Conservation (phyloP, 2,797 vertebrate species). For the Oreonectes daqikongensis region DNA sequence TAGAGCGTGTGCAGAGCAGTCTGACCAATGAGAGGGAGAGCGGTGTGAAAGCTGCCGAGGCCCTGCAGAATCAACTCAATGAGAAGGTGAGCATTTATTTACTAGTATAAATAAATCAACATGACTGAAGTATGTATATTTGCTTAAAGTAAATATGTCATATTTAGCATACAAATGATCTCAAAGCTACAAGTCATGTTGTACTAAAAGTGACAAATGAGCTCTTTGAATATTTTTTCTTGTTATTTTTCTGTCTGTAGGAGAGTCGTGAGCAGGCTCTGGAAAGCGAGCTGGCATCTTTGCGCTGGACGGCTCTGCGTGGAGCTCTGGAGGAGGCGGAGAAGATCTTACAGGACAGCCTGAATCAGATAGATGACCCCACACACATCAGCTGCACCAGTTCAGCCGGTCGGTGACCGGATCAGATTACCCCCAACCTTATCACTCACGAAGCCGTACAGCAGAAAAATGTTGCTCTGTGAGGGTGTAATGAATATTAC, state of each 20-base stretch:
- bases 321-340: conserved; percentile 78
- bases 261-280: conserved; percentile 76
- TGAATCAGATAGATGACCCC: conserved; percentile 85
- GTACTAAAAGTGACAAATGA: background rate
- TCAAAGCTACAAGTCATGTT: background rate
- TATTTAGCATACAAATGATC: background rate
- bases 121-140: too few species aligned
- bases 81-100: conserved; percentile 74
- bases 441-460: background rate
- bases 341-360: conserved; percentile 83
- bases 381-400: conserved; percentile 86
- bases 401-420: conserved; percentile 80
- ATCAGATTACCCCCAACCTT: background rate
- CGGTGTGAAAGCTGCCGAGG: conserved; percentile 65
- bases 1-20: conserved; percentile 72
- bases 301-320: conserved; percentile 78
- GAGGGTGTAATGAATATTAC: conserved; percentile 30
- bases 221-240: background rate
- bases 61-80: conserved; percentile 76
- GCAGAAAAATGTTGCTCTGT: background rate
- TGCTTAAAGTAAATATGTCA: background rate
- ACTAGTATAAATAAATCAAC: background rate
- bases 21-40: conserved; percentile 75
- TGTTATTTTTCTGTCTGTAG: too few species aligned
- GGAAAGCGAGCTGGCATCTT: conserved; percentile 71